Percentiles rank a stretch among this genome's conserved stretches.
These are phyloP conservation scores for Columbina picui DNA, from an alignment of 2,113 vertebrate species.

Conservation along the genomic window DNA sequence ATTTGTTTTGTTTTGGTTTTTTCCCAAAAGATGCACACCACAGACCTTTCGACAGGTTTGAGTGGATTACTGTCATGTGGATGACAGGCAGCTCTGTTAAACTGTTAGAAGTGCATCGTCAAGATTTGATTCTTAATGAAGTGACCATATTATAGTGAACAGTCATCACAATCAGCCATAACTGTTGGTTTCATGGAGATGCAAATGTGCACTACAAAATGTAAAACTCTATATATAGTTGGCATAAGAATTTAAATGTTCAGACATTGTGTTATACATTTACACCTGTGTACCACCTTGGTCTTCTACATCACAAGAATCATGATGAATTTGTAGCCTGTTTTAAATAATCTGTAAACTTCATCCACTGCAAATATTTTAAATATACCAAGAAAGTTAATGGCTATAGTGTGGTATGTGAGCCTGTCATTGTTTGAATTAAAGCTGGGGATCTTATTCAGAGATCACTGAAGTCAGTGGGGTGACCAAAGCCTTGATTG, in stretches of 20 bases:
- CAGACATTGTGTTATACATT: fast-evolving
- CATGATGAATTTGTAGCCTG: not conserved
- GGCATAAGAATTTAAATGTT: not conserved
- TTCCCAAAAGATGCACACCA: not conserved
- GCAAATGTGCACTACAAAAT: not conserved
- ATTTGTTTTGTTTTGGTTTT: too few species aligned
- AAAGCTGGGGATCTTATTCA: not conserved
- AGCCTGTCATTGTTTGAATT: not conserved
- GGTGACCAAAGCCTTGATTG: not conserved
- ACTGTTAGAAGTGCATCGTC: not conserved
- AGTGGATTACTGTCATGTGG: not conserved
- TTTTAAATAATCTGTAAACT: not conserved
- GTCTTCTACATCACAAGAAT: not conserved
- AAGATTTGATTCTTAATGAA: not conserved
- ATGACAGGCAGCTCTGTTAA: not conserved
- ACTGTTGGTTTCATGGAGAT: not conserved
- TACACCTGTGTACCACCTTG: not conserved
- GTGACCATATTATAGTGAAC: fast-evolving
- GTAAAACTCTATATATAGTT: not conserved
- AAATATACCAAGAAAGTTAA: not conserved
- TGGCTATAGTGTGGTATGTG: not conserved
- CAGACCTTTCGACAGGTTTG: not conserved
- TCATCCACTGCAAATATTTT: not conserved
- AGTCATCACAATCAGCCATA: fast-evolving
- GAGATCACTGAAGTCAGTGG: not conserved